These are phyloP conservation scores for Phrynocephalus forsythii DNA, from an alignment of 2,797 vertebrate species.

Conservation along the genomic window DNA sequence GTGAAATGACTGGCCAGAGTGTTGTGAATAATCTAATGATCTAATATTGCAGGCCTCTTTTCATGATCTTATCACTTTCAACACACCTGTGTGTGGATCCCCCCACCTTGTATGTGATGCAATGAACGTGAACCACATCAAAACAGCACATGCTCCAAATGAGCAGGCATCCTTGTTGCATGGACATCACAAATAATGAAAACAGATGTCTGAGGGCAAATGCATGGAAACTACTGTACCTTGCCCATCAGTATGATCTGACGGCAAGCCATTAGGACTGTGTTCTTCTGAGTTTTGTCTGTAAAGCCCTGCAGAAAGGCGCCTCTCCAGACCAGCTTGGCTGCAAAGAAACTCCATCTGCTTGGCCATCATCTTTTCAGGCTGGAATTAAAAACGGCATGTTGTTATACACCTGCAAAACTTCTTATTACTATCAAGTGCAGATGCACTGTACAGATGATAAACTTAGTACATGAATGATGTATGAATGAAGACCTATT, in stretches of 20 bases:
- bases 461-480: background rate
- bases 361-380: slow-evolving; percentile 92
- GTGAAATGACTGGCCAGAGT: no score
- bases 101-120: no score
- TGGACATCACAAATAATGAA: slow-evolving; percentile 17
- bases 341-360: slow-evolving; percentile 97
- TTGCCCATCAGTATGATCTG: slow-evolving; percentile 85
- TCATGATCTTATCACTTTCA: no score
- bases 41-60: no score
- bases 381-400: slow-evolving; percentile 83
- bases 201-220: slow-evolving; percentile 24
- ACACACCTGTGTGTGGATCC: no score
- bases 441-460: background rate
- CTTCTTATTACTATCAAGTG: slow-evolving; percentile 45
- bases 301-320: slow-evolving; percentile 85
- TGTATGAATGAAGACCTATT: no score
- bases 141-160: slow-evolving; percentile 17
- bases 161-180: slow-evolving; percentile 28
- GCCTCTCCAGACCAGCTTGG: slow-evolving; percentile 91
- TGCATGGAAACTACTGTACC: slow-evolving; percentile 75
- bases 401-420: background rate
- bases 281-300: slow-evolving; percentile 87
- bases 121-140: background rate
- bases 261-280: slow-evolving; percentile 82
- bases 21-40: no score